phyloP scores from a whole-genome alignment of 2,888 invertebrate genomes.

The Phalera bucephala region DNA sequence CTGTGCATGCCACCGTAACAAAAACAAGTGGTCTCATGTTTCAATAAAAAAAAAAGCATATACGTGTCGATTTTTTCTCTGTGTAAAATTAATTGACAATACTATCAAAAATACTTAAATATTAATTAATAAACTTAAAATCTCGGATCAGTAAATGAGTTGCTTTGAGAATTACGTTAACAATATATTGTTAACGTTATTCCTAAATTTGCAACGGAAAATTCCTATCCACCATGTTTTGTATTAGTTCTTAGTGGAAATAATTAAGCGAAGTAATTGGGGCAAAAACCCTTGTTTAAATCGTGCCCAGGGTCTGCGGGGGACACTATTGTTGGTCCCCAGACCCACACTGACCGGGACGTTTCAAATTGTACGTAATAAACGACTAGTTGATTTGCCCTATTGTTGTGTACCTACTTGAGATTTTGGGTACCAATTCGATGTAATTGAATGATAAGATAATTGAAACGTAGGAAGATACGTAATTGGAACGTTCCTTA shows the following conservation, averaged over 20 bases:
- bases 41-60: too few relatives aligned
- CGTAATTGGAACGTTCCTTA: not conserved
- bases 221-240: conserved; percentile 20
- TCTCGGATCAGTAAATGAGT: too few relatives aligned
- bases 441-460: not conserved
- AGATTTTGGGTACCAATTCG: not conserved
- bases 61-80: too few relatives aligned
- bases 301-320: conserved; percentile 63
- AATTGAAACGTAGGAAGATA: not conserved
- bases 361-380: conserved; percentile 69
- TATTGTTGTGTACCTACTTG: not conserved
- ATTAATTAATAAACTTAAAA: too few relatives aligned
- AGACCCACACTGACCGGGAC: conserved; percentile 64
- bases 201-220: too few relatives aligned
- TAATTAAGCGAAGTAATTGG: conserved; percentile 75
- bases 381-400: conserved; percentile 49
- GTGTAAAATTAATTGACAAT: too few relatives aligned
- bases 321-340: conserved; percentile 69
- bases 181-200: too few relatives aligned
- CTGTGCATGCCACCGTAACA: too few relatives aligned
- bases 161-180: too few relatives aligned
- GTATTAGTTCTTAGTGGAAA: conserved; percentile 60
- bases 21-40: too few relatives aligned
- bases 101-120: too few relatives aligned
- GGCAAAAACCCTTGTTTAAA: conserved; percentile 77